Base-by-base conservation (phyloP, 2,888 invertebrate species). In the Himalopsyche tibetana region DNA sequence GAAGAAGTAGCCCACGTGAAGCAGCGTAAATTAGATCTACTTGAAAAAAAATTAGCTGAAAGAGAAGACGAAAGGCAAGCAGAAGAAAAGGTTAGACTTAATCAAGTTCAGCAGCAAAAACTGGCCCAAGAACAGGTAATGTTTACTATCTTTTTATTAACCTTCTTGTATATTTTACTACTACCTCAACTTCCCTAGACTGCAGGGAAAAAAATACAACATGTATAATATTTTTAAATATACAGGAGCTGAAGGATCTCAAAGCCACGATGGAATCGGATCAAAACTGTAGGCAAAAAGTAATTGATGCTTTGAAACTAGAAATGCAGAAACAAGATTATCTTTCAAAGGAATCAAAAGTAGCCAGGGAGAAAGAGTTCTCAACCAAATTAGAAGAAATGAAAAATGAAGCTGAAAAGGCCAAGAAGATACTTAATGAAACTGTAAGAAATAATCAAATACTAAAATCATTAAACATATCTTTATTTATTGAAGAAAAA, bases 1-100 rank as follows among this genome's bases (percentile, higher is more conserved):
- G 91, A 91, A 45, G 90, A 92, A 87, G 94, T 94, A 88, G 93
- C 91, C 89, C 90, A 92, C 15, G 93, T 93, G 2, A 94, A 94
- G 91, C 92, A 94, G 88, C 92, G 92, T 86, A 91, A 93, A 87
- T 89, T 94, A 81, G 91, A 92, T 69, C 93, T 93, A 83, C 91
- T 94, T 82, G 92, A 93, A 88, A 90, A 90, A 4, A 92, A 93
- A 84, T 92, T 94, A 85, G 90, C 90, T n/a, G 92, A 92, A 19
- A 82, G 82, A 40, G 82, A 86, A 36, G 74, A 86, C 45, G 84
- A 86, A 55, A 63, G 19, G 8, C 56, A 82, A 17, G 40, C 12
- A 15, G 42, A 82, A 17, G 84, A 86, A 69, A 84, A 36, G 82
- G 40, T 82, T 28, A 82, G 19, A 88, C 91, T 90, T 88, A 89